phyloP scores from a whole-genome alignment of 2,113 vertebrate species.

The Australoheros scitulus region DNA sequence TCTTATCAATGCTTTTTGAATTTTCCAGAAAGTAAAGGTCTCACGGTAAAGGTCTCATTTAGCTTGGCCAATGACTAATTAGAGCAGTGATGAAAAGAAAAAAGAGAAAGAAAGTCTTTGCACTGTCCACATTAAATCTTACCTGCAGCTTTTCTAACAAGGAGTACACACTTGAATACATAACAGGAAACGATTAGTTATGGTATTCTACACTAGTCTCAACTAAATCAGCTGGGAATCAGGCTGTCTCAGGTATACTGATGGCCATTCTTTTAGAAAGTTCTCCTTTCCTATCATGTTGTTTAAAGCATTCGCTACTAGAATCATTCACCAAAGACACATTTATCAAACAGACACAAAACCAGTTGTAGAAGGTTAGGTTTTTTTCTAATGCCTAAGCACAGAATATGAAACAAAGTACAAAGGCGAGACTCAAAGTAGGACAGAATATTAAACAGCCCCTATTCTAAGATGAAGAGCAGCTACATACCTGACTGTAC shows the following conservation, averaged over 20 bases:
- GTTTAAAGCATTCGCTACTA: neutral
- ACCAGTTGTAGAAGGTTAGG: constrained; percentile 20
- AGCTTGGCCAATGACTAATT: constrained; percentile 37
- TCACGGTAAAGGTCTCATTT: constrained; percentile 43
- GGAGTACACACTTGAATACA: constrained; percentile 1
- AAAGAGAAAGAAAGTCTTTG: constrained; percentile 14
- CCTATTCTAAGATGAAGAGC: constrained; percentile 6
- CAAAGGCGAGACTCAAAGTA: constrained; percentile 27
- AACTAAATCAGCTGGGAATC: constrained; percentile 9
- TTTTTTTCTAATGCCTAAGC: neutral
- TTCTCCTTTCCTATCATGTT: neutral
- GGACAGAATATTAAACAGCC: constrained; percentile 56
- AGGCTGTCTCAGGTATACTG: neutral
- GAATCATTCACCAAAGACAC: constrained; percentile 7
- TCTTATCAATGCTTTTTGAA: neutral
- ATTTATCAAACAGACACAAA: constrained; percentile 40
- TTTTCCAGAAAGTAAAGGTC: constrained; percentile 50
- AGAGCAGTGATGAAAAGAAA: constrained; percentile 10
- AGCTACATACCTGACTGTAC: constrained; percentile 6
- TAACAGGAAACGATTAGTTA: neutral
- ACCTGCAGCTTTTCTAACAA: constrained; percentile 17
- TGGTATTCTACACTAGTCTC: neutral
- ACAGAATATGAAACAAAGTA: constrained; percentile 15
- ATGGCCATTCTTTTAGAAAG: neutral
- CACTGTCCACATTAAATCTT: neutral